Conservation (phyloP, 2,797 vertebrate genomes). For the Eurystomus glaucurus region DNA sequence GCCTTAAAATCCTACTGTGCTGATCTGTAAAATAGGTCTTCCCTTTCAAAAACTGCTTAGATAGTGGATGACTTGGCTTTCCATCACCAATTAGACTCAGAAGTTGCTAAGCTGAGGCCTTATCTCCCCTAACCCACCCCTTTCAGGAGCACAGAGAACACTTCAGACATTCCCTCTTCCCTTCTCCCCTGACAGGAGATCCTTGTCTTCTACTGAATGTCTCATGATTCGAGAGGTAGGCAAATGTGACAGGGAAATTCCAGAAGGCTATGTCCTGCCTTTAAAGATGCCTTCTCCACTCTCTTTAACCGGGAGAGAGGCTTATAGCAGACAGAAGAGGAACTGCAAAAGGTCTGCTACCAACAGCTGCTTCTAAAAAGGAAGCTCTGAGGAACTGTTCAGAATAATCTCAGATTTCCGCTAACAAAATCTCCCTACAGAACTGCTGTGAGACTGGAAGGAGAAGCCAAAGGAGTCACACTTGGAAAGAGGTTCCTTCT, state of each 20-base stretch:
- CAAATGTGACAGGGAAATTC: background rate
- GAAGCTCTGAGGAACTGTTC: background rate
- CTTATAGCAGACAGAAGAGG: background rate
- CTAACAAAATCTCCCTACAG: background rate
- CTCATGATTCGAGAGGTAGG: fast-evolving
- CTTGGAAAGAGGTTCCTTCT: background rate
- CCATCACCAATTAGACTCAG: background rate
- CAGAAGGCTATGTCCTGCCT: background rate
- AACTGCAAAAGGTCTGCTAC: background rate
- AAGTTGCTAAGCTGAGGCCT: background rate
- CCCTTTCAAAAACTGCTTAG: background rate
- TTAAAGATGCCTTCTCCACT: background rate
- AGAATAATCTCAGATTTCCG: background rate
- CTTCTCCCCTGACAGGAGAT: background rate
- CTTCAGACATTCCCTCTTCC: background rate
- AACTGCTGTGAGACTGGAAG: background rate
- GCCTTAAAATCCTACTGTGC: background rate
- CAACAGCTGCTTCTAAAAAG: background rate
- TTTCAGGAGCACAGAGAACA: background rate
- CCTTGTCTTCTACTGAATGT: background rate
- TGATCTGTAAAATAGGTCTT: background rate
- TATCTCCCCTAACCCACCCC: background rate
- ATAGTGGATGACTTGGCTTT: background rate
- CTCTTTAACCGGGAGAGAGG: background rate
- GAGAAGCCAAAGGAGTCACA: background rate